phyloP scores from a whole-genome alignment of 2,888 invertebrate genomes.

The Hypena proboscidalis region DNA sequence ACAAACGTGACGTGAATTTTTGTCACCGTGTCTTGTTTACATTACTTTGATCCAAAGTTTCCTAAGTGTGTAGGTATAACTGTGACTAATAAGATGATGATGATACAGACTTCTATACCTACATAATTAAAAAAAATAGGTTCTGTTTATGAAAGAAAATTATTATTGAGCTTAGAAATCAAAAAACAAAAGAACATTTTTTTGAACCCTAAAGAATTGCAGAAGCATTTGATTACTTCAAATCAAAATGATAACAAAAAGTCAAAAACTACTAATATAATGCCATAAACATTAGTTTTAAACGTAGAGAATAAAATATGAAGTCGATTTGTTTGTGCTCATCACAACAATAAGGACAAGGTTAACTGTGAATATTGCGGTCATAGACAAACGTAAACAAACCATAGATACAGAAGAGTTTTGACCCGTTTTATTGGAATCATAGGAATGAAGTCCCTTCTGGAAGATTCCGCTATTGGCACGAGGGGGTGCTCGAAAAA shows the following conservation, averaged over 20 bases:
- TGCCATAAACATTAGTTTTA: background rate
- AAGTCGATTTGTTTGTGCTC: conserved; percentile 5
- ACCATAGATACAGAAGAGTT: conserved; percentile 32
- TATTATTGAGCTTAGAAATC: too few species aligned
- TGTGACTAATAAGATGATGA: too few species aligned
- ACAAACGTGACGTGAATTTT: conserved; percentile 7
- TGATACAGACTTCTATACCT: too few species aligned
- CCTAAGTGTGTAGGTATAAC: too few species aligned
- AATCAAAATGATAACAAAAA: background rate
- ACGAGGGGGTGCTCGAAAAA: conserved; percentile 79
- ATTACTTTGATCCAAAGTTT: conserved; percentile 15
- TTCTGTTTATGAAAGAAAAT: too few species aligned
- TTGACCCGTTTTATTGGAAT: conserved; percentile 8
- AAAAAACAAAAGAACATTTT: too few species aligned
- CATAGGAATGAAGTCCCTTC: conserved; percentile 58
- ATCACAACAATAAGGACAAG: conserved; percentile 9
- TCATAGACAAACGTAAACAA: conserved; percentile 18
- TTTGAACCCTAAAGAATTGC: too few species aligned
- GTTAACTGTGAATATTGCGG: conserved; percentile 21
- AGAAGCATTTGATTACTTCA: too few species aligned
- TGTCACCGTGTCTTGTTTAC: conserved; percentile 2
- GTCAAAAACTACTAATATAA: background rate
- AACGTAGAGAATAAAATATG: conserved; percentile 3
- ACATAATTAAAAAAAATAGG: too few species aligned
- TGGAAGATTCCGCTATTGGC: conserved; percentile 67